Percentiles rank a stretch among this genome's conserved stretches.
phyloP scores from a whole-genome alignment of 2,797 vertebrate genomes.

The Bryconaethiops microstoma region DNA sequence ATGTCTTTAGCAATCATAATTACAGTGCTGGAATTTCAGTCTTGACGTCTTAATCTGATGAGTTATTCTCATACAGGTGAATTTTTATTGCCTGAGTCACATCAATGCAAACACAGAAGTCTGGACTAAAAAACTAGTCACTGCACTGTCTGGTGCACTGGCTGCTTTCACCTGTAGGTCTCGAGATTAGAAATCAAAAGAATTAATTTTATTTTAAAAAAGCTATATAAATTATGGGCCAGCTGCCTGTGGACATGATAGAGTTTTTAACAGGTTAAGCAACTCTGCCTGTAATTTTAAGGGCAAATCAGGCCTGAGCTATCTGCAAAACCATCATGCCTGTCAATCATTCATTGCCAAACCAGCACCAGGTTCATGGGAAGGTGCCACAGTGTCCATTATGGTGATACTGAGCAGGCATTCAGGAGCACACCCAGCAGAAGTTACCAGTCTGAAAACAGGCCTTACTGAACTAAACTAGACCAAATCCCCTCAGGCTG shows the following conservation, averaged over 20 bases:
- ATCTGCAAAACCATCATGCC: background rate
- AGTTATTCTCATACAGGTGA: conserved; percentile 6
- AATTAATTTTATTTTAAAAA: no score
- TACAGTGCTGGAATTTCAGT: background rate
- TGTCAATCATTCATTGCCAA: conserved; percentile 11
- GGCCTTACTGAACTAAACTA: background rate
- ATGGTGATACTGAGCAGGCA: background rate
- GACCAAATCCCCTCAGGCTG: background rate
- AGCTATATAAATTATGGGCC: no score
- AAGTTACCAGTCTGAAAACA: background rate
- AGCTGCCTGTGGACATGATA: no score
- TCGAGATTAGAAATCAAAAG: no score
- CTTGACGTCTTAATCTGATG: background rate
- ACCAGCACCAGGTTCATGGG: background rate
- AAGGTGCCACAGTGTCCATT: background rate
- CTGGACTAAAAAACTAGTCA: conserved; percentile 14
- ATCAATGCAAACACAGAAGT: conserved; percentile 1
- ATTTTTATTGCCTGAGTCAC: conserved; percentile 18
- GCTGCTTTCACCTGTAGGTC: background rate
- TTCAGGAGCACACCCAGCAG: no score
- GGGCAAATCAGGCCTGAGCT: background rate
- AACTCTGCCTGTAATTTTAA: background rate
- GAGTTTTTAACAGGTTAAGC: background rate
- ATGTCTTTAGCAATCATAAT: conserved; percentile 3
- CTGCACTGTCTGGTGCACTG: background rate